Conservation (phyloP, 2,888 invertebrate genomes). For the Osedax fenrisi region DNA sequence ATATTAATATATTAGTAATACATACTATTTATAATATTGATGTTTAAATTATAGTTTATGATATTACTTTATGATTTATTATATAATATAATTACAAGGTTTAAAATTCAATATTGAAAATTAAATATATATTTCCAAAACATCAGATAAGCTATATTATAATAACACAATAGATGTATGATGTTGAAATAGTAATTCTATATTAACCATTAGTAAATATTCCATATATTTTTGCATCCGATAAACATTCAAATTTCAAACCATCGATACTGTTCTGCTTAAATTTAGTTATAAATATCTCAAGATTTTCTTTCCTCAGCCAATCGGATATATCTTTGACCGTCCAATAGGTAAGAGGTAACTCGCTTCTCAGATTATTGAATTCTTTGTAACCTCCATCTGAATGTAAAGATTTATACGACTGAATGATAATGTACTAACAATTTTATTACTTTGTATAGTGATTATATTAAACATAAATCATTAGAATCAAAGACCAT, state of each 20-base stretch:
- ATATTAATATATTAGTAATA: too few relatives aligned
- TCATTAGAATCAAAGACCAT: too few relatives aligned
- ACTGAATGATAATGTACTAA: background rate
- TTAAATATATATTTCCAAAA: too few relatives aligned
- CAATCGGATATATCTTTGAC: background rate
- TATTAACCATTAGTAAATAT: background rate
- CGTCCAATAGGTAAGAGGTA: background rate
- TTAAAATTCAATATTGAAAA: too few relatives aligned
- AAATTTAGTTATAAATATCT: background rate
- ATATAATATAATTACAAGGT: too few relatives aligned
- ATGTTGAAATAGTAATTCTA: background rate
- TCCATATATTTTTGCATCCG: background rate
- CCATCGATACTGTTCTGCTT: background rate
- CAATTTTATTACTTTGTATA: too few relatives aligned
- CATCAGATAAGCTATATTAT: too few relatives aligned
- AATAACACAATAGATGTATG: too few relatives aligned
- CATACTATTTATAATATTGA: too few relatives aligned
- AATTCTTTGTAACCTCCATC: background rate
- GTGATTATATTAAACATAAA: too few relatives aligned
- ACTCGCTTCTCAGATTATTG: background rate
- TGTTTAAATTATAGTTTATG: too few relatives aligned
- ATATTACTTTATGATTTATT: too few relatives aligned
- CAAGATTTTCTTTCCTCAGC: background rate
- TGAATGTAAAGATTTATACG: background rate
- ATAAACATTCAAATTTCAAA: background rate